Evolutionary conservation across 2,113 vertebrate species (phyloP).

Genomic region (Channa maculata): DNA sequence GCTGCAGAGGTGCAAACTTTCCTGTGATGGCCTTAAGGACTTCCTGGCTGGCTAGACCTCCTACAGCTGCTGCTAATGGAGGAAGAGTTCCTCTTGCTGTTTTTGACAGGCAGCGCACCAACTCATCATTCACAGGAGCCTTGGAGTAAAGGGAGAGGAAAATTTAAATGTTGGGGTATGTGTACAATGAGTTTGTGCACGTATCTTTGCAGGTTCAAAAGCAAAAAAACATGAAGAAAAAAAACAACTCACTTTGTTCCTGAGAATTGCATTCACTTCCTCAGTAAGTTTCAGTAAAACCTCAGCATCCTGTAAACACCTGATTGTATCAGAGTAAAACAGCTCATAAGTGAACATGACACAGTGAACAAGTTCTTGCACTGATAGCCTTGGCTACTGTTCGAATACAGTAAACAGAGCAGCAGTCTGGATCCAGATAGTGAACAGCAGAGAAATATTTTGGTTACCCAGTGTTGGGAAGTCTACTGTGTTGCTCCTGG

Average conservation of each 20-base stretch:
- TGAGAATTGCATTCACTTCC: constrained; percentile 87
- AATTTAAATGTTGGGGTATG: background rate
- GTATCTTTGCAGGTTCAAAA: constrained; percentile 2
- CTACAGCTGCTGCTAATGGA: constrained; percentile 92
- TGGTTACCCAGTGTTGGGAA: constrained; percentile 90
- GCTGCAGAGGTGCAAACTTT: constrained; percentile 96
- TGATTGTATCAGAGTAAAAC: constrained; percentile 69
- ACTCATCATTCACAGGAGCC: constrained; percentile 84
- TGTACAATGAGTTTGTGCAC: background rate
- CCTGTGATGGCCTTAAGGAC: constrained; percentile 96
- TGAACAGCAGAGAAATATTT: background rate
- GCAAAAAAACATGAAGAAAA: background rate
- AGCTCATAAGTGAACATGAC: background rate
- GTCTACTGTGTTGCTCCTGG: constrained; percentile 87
- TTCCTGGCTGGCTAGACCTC: constrained; percentile 96
- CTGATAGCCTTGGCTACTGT: background rate
- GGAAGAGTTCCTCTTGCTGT: constrained; percentile 90
- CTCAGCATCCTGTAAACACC: constrained; percentile 92
- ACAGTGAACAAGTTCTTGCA: constrained; percentile 14
- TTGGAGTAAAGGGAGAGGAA: constrained; percentile 39
- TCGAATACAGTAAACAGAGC: background rate
- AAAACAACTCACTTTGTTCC: constrained; percentile 85
- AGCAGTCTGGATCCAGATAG: background rate
- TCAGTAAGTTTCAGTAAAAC: constrained; percentile 88
- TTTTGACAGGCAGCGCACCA: constrained; percentile 89